phyloP scores from a whole-genome alignment of 2,888 invertebrate species.

The Bedellia somnulentella region DNA sequence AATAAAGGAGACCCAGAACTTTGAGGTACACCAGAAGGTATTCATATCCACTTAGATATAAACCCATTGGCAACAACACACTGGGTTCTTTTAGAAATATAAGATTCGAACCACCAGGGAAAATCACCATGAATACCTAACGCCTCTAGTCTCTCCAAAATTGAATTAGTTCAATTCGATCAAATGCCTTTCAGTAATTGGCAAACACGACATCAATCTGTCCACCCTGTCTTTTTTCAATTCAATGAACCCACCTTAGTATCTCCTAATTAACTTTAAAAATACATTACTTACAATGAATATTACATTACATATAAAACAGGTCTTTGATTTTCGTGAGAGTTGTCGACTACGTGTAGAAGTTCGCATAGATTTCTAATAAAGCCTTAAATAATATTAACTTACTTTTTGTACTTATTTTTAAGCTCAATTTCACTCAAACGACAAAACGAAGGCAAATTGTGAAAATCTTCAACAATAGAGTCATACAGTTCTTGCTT shows the following conservation, averaged over 20 bases:
- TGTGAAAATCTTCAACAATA: slow-evolving; percentile 59
- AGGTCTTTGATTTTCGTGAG: neutral
- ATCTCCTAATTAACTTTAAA: too few species aligned
- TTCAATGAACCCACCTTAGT: too few species aligned
- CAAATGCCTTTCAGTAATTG: too few species aligned
- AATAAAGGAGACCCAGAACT: neutral
- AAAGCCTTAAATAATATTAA: too few species aligned
- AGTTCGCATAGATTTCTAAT: too few species aligned
- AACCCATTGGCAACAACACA: neutral
- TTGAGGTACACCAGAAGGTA: too few species aligned
- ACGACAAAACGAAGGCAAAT: slow-evolving; percentile 56
- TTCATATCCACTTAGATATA: too few species aligned
- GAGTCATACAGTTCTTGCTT: slow-evolving; percentile 45
- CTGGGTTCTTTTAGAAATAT: too few species aligned
- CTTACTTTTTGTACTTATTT: slow-evolving; percentile 60
- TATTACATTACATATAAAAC: neutral
- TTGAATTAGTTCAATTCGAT: too few species aligned
- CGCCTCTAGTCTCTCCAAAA: neutral
- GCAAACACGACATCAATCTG: too few species aligned
- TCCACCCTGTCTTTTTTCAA: too few species aligned
- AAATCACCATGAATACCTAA: neutral
- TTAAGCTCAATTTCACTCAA: slow-evolving; percentile 63
- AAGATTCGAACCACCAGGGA: neutral
- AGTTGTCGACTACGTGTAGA: too few species aligned
- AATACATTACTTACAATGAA: neutral